phyloP scores from a whole-genome alignment of 2,888 invertebrate genomes.

The Cantharis flavilabris region DNA sequence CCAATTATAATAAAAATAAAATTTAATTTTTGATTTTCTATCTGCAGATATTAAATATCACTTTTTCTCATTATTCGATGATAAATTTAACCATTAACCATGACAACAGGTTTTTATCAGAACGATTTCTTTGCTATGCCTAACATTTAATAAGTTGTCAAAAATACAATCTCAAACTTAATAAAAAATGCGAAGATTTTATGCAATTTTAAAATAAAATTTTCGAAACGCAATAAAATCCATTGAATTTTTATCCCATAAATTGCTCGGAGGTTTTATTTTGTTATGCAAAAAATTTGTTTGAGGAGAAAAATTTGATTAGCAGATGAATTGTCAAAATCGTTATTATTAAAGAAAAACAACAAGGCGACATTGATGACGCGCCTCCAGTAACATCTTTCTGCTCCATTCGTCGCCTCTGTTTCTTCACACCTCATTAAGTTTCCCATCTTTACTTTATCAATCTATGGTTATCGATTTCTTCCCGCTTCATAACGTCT shows the following conservation, averaged over 20 bases:
- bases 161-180: not conserved
- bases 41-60: not conserved
- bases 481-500: conserved; percentile 46
- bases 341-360: conserved; percentile 26
- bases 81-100: not conserved
- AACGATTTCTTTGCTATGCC: not conserved
- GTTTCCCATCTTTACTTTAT: conserved; percentile 53
- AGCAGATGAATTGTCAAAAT: conserved; percentile 15
- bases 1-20: not conserved
- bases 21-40: not conserved
- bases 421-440: conserved; percentile 54
- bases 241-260: not conserved
- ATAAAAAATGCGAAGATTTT: not conserved
- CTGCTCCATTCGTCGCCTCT: conserved; percentile 51
- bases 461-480: conserved; percentile 52
- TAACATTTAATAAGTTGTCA: not conserved
- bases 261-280: not conserved
- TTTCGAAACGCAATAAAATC: not conserved
- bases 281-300: not conserved
- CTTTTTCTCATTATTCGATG: not conserved
- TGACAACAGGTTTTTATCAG: not conserved
- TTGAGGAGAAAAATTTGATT: conserved; percentile 3
- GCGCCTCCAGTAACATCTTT: conserved; percentile 39
- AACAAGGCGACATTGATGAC: conserved; percentile 18
- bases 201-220: not conserved